A percentile compares a stretch with the other conserved stretches of the same genome.
phyloP scores from a whole-genome alignment of 1,140 invertebrate genomes.

The Propsilocerus akamusi region DNA sequence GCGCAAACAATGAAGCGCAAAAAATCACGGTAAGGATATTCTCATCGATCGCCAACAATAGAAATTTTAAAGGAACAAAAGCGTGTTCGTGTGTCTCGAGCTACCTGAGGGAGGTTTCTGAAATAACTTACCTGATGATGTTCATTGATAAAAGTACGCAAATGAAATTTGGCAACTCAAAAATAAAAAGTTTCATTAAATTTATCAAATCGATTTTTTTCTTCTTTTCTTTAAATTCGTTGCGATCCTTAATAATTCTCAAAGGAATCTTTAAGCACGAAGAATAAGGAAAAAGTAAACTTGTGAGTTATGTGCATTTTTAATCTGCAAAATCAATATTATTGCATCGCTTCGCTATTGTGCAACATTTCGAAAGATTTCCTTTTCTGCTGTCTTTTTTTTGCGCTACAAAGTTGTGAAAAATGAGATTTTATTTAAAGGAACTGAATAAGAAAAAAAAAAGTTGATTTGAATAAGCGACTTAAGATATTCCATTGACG shows the following conservation, averaged over 20 bases:
- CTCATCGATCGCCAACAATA: not conserved
- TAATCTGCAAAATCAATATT: slow-evolving; percentile 4
- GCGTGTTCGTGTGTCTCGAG: not conserved
- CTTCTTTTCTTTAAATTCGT: no score
- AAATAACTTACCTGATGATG: no score
- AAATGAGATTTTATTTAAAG: not conserved
- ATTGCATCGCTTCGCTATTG: not conserved
- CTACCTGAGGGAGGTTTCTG: not conserved
- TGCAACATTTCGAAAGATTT: not conserved
- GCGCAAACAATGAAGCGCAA: no score
- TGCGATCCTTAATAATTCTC: not conserved
- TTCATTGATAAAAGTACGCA: no score
- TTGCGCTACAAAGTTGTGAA: not conserved
- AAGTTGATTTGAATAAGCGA: not conserved
- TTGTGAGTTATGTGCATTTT: slow-evolving; percentile 2
- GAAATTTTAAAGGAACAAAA: not conserved
- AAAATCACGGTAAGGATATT: not conserved
- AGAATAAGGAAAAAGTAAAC: not conserved
- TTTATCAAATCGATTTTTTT: no score
- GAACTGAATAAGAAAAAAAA: not conserved
- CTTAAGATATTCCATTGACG: not conserved
- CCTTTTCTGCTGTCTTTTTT: not conserved
- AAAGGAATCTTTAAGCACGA: no score
- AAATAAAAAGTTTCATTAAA: no score
- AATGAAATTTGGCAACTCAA: no score